Conservation (phyloP, 2,797 vertebrate genomes). For the Allobates femoralis region DNA sequence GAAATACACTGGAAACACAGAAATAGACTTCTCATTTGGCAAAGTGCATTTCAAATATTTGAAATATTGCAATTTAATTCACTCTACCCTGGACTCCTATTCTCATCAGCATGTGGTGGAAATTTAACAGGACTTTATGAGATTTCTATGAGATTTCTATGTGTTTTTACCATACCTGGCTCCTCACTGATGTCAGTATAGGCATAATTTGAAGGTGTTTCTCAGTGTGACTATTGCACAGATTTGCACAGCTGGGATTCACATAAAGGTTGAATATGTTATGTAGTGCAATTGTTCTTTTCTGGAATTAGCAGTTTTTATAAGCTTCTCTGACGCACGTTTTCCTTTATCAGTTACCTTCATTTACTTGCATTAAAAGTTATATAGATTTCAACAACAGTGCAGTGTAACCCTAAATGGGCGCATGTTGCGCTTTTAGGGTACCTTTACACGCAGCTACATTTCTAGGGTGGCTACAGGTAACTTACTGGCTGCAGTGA, state of each 20-base stretch:
- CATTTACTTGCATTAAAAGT: background rate
- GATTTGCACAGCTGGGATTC: constrained; percentile 21
- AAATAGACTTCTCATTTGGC: background rate
- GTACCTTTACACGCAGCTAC: too few relatives aligned
- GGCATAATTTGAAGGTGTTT: constrained; percentile 23
- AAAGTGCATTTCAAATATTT: background rate
- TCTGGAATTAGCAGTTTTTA: background rate
- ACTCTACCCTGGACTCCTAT: background rate
- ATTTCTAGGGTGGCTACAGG: too few relatives aligned
- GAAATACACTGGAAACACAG: background rate
- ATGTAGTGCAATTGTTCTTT: constrained; percentile 3
- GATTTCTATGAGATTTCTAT: background rate
- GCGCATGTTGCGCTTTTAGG: background rate
- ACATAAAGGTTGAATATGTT: background rate
- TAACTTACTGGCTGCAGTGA: too few relatives aligned
- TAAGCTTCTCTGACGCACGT: background rate
- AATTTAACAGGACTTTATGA: background rate
- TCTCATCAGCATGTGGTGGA: constrained; percentile 16
- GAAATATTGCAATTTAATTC: background rate
- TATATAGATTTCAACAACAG: background rate
- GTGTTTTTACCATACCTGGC: constrained; percentile 19
- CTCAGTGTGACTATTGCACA: constrained; percentile 9
- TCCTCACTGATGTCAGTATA: background rate
- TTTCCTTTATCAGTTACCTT: background rate
- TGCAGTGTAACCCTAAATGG: background rate